Evolutionary conservation across 2,888 invertebrate genomes (phyloP), one percentile per base, ranked within the genome.

Genomic region (Drosophila testacea): DNA sequence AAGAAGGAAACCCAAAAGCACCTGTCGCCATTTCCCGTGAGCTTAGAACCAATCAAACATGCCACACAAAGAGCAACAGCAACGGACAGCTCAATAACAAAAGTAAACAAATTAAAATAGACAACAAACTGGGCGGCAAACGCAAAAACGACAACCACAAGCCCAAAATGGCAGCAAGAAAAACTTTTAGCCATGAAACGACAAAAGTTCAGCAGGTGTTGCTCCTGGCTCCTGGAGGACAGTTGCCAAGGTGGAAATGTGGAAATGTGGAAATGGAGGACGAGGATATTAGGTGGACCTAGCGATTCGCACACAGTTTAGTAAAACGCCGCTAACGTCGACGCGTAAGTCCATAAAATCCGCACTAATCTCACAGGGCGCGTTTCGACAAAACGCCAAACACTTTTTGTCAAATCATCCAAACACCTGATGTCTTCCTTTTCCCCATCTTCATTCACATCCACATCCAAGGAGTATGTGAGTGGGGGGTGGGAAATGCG

Each of bases 331-430:
- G 52, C 28, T 22, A 3, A 60, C 59, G 46, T 38, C 72, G 60
- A 72, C 72, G 81, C 81, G 75, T 85, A 88, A 88, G 83, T 79
- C 86, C 86, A 88, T 87, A 86, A 88, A 87, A 87, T 88, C 86
- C 86, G 59, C 81, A 88, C 86, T 87, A 87, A 87, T 87, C 86
- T 88, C 73, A 41, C 74, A 73, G 77, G 70, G 72, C 73, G 81
- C 70, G 76, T 73, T 80, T 85, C 79, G 74, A 81, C 85, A 85
- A 84, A 84, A 86, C 75, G 77, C 81, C 86, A 78, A 80, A 83
- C 88, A 78, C 83, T 90, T 89, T 89, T 78, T 90, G 90, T 80
- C 83, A 87, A 90, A 88, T 90, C 90, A 90, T 81, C 81, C 90
- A 87, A 77, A 77, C 90, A 90, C 87, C 90, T 90, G 90, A 90